phyloP scores from a whole-genome alignment of 1,140 invertebrate genomes.

The Octopus sinensis region DNA sequence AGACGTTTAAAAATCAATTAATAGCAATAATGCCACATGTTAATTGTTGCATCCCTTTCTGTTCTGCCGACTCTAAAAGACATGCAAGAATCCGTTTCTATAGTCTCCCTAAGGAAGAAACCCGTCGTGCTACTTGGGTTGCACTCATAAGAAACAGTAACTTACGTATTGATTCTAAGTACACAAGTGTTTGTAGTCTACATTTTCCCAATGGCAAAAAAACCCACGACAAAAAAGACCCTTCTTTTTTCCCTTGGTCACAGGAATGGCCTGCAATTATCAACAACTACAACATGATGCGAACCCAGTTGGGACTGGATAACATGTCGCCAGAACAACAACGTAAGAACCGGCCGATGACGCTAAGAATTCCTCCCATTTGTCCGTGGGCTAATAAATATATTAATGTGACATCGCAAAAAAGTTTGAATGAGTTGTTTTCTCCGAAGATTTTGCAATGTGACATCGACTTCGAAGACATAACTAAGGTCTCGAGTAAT shows the following conservation, averaged over 20 bases:
- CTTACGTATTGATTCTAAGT: neutral
- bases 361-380: neutral
- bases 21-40: neutral
- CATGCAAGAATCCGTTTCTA: neutral
- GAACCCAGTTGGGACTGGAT: neutral
- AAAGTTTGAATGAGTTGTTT: neutral
- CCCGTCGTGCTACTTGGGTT: neutral
- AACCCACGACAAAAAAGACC: neutral
- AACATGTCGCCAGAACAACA: too few species aligned
- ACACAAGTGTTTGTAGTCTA: neutral
- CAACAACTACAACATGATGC: neutral
- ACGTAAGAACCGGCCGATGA: neutral
- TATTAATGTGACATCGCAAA: neutral
- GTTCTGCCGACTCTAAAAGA: neutral
- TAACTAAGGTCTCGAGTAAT: neutral
- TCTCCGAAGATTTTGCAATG: neutral
- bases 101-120: neutral
- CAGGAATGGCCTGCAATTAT: neutral
- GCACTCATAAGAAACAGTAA: neutral
- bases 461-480: neutral
- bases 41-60: neutral
- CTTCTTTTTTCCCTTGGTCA: neutral
- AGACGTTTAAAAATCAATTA: too few species aligned
- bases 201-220: neutral
- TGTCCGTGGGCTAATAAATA: neutral